Conservation (phyloP, 1,140 invertebrate species). For the Euwallacea fornicatus region DNA sequence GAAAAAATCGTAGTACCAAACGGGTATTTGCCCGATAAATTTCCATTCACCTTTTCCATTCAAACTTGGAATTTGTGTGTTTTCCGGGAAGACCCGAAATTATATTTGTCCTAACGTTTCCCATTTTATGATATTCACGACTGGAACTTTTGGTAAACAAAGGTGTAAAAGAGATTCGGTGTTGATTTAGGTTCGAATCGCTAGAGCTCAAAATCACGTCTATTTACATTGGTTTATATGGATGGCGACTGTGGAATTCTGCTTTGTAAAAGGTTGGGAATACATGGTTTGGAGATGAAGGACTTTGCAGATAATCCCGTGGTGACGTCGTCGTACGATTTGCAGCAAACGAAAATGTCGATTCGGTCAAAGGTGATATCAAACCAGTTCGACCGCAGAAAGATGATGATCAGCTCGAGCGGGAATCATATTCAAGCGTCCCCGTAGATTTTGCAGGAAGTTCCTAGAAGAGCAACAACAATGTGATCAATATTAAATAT, state of each 20-base stretch:
- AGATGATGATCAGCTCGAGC: too few species aligned
- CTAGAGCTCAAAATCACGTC: conserved; percentile 1
- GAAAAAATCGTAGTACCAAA: neutral
- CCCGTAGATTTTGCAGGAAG: too few species aligned
- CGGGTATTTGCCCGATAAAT: neutral
- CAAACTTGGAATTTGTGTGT: neutral
- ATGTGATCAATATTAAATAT: too few species aligned
- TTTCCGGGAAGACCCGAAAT: neutral
- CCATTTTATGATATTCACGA: conserved; percentile 12
- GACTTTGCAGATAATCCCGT: too few species aligned
- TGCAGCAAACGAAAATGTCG: too few species aligned
- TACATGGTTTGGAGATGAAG: too few species aligned
- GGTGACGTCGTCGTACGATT: too few species aligned
- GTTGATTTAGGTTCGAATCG: conserved; percentile 10
- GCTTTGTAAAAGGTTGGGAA: too few species aligned
- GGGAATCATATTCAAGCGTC: too few species aligned
- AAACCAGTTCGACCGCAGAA: too few species aligned
- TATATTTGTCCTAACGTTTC: conserved; percentile 3
- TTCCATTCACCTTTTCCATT: neutral
- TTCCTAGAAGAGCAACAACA: too few species aligned
- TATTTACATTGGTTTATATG: conserved; percentile 9
- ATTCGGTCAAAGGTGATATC: too few species aligned
- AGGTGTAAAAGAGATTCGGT: conserved; percentile 11
- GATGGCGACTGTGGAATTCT: neutral
- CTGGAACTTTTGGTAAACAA: conserved; percentile 14